Conservation (phyloP, 1,140 invertebrate genomes). For the Ips typographus region DNA sequence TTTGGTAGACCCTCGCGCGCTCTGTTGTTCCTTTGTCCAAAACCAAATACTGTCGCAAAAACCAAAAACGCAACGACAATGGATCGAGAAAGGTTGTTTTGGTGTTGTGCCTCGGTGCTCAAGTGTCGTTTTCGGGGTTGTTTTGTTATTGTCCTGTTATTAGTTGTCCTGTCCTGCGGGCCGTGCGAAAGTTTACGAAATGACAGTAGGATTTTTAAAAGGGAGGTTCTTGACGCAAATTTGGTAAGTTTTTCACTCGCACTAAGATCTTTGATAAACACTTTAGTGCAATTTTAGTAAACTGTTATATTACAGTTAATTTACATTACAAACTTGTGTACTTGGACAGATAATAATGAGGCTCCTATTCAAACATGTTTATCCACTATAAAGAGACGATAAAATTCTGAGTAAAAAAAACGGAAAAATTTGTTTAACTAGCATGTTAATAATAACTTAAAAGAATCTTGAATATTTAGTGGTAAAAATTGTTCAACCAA, state of each 20-base stretch:
- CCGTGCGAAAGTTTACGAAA: constrained; percentile 10
- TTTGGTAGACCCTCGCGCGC: constrained; percentile 11
- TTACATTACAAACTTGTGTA: too few relatives aligned
- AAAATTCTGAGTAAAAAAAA: too few relatives aligned
- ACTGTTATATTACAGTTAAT: too few relatives aligned
- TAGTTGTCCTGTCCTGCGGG: constrained; percentile 4
- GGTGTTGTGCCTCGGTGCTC: constrained; percentile 15
- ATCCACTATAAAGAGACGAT: too few relatives aligned
- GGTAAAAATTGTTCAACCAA: too few relatives aligned
- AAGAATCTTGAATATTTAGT: too few relatives aligned
- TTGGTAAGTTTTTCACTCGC: constrained; percentile 9
- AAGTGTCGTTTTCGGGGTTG: constrained; percentile 13
- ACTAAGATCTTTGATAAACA: too few relatives aligned
- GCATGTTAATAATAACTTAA: too few relatives aligned
- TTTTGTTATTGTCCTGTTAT: constrained; percentile 22
- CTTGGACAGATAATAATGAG: too few relatives aligned
- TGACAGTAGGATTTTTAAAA: constrained; percentile 21
- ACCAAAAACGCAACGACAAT: constrained; percentile 20
- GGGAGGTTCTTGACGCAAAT: constrained; percentile 21
- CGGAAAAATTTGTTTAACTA: too few relatives aligned
- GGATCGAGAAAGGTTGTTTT: constrained; percentile 12
- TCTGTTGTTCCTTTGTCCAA: constrained; percentile 21
- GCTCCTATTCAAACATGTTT: too few relatives aligned
- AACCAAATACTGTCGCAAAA: constrained; percentile 16
- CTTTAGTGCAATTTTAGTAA: too few relatives aligned